phyloP scores from a whole-genome alignment of 2,113 vertebrate species.

The Chaetorhynchus papuensis region DNA sequence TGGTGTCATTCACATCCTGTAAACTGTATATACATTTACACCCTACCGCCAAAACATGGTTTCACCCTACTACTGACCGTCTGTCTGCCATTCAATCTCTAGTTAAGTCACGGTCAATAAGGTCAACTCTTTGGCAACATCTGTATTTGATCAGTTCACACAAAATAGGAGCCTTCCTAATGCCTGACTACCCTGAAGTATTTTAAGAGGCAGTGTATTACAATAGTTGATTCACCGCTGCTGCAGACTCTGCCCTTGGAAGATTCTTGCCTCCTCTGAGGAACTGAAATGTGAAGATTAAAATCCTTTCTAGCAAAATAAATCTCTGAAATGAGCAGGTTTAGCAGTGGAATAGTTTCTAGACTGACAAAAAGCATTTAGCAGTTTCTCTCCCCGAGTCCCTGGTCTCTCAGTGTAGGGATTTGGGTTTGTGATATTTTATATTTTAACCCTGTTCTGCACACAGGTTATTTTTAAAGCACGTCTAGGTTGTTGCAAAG shows the following conservation, averaged over 20 bases:
- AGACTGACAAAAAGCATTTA: not conserved
- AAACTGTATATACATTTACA: constrained; percentile 83
- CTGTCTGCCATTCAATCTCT: constrained; percentile 83
- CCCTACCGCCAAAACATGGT: constrained; percentile 79
- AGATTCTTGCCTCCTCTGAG: constrained; percentile 29
- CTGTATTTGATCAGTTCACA: constrained; percentile 91
- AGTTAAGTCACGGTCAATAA: constrained; percentile 75
- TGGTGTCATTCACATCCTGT: constrained; percentile 76
- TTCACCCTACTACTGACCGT: constrained; percentile 73
- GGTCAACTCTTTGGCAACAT: constrained; percentile 86
- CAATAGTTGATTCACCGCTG: constrained; percentile 69
- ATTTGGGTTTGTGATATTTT: not conserved
- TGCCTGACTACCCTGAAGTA: constrained; percentile 69
- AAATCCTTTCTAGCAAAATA: constrained; percentile 43
- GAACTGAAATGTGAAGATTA: constrained; percentile 37
- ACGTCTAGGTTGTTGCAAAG: not conserved
- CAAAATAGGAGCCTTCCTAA: constrained; percentile 77
- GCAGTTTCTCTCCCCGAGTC: not conserved
- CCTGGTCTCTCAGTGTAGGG: not conserved
- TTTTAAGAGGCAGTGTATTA: constrained; percentile 60
- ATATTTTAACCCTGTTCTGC: not conserved
- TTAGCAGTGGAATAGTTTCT: not conserved
- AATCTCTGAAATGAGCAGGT: not conserved
- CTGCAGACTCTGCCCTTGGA: constrained; percentile 14
- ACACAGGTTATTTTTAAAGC: not conserved